Conservation (phyloP, 2,888 invertebrate species). For the Empis stercorea region DNA sequence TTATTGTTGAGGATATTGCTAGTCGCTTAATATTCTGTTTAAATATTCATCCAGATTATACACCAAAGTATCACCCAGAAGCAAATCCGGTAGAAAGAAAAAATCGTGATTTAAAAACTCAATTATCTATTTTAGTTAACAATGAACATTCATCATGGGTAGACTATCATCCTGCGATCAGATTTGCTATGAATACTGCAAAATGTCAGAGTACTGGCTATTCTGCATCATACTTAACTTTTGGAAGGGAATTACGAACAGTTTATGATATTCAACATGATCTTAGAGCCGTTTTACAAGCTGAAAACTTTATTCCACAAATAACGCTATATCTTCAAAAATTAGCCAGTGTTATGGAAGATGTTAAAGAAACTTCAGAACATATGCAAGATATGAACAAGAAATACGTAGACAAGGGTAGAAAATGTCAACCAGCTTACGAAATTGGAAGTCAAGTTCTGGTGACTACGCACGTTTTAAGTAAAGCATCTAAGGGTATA, state of each 20-base stretch:
- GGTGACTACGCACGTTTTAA: slow-evolving; percentile 16
- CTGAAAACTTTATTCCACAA: slow-evolving; percentile 16
- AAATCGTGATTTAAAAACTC: slow-evolving; percentile 9
- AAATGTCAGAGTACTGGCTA: slow-evolving; percentile 19
- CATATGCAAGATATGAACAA: slow-evolving; percentile 15
- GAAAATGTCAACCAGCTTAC: slow-evolving; percentile 12
- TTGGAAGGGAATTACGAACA: slow-evolving; percentile 26
- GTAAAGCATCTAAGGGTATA: slow-evolving; percentile 13
- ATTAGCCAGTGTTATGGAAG: neutral
- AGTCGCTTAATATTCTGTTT: slow-evolving; percentile 10
- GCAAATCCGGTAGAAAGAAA: slow-evolving; percentile 12
- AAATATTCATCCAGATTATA: neutral
- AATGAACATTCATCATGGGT: slow-evolving; percentile 3
- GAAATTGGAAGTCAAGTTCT: slow-evolving; percentile 17
- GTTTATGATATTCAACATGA: slow-evolving; percentile 21
- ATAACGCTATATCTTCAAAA: slow-evolving; percentile 10
- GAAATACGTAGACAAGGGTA: slow-evolving; percentile 11
- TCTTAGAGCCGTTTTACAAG: slow-evolving; percentile 15
- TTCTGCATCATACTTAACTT: slow-evolving; percentile 25
- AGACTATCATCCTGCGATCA: slow-evolving; percentile 19
- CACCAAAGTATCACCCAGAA: slow-evolving; percentile 13
- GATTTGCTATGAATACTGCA: slow-evolving; percentile 30
- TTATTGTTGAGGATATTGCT: slow-evolving; percentile 19
- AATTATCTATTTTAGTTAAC: neutral
- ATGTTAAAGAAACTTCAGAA: slow-evolving; percentile 13